Percentiles rank a stretch among this genome's conserved stretches.
Conservation (phyloP, 2,113 vertebrate species). For the Actenoides lindsayi region DNA sequence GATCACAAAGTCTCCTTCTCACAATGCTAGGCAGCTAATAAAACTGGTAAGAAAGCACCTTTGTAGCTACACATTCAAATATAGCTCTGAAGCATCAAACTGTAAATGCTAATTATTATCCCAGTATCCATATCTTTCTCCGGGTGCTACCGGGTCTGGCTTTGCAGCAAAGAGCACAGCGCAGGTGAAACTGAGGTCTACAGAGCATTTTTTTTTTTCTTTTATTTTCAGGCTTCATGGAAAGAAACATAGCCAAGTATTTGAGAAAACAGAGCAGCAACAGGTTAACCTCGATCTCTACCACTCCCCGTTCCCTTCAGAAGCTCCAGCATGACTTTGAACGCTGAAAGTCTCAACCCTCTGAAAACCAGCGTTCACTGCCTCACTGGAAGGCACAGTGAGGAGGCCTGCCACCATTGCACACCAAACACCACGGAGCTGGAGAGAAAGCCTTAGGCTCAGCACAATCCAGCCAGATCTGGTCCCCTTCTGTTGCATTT, state of each 20-base stretch:
- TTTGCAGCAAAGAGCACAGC: background rate
- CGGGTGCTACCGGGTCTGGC: background rate
- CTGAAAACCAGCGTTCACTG: accelerated
- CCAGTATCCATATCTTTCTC: background rate
- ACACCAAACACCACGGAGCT: no score
- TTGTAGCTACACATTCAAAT: background rate
- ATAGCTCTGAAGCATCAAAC: background rate
- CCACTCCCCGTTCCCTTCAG: background rate
- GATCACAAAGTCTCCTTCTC: background rate
- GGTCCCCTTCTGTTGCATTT: no score
- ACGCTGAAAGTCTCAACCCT: background rate
- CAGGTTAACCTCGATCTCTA: background rate
- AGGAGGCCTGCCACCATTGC: background rate
- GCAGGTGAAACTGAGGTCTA: background rate
- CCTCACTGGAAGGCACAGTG: background rate
- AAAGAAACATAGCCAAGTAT: background rate
- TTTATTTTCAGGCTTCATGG: background rate
- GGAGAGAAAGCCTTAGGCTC: background rate
- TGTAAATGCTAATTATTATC: background rate
- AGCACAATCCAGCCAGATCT: background rate
- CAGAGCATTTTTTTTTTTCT: no score
- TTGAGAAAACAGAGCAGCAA: background rate
- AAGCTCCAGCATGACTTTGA: background rate
- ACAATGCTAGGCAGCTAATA: background rate
- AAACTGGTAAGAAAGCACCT: background rate